Evolutionary conservation across 2,113 vertebrate species (phyloP).

Genomic region (Anthoscopus minutus): DNA sequence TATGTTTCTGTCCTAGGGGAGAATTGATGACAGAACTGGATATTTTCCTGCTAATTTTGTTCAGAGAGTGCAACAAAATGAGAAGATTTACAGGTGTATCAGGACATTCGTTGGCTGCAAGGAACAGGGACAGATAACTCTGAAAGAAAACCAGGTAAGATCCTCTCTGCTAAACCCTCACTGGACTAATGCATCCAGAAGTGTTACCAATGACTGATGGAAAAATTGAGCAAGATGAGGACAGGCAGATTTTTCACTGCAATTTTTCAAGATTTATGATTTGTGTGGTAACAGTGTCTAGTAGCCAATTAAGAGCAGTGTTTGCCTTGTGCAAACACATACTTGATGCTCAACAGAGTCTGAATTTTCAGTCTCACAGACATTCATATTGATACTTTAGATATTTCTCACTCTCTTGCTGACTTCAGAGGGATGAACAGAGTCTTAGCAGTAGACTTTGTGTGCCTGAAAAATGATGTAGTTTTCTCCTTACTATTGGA

Average conservation of each 20-base stretch:
- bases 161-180: neutral
- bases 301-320: neutral
- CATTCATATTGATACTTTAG: neutral
- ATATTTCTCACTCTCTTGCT: neutral
- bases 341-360: neutral
- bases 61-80: constrained; percentile 80
- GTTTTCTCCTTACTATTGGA: neutral
- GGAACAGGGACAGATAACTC: constrained; percentile 92
- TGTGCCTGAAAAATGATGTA: neutral
- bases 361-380: neutral
- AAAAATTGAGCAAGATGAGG: neutral
- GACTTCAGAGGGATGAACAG: neutral
- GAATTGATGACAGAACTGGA: constrained; percentile 89
- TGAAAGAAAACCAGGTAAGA: constrained; percentile 93
- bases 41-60: constrained; percentile 94
- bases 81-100: constrained; percentile 87
- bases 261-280: neutral
- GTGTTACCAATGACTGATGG: neutral
- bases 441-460: neutral
- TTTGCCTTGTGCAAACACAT: neutral
- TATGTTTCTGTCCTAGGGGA: constrained; percentile 74
- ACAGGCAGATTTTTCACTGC: neutral
- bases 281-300: neutral
- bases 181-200: neutral
- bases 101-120: constrained; percentile 91